These are phyloP conservation scores for Leucosticte australis DNA, from an alignment of 2,113 vertebrate genomes.

Conservation along the genomic window DNA sequence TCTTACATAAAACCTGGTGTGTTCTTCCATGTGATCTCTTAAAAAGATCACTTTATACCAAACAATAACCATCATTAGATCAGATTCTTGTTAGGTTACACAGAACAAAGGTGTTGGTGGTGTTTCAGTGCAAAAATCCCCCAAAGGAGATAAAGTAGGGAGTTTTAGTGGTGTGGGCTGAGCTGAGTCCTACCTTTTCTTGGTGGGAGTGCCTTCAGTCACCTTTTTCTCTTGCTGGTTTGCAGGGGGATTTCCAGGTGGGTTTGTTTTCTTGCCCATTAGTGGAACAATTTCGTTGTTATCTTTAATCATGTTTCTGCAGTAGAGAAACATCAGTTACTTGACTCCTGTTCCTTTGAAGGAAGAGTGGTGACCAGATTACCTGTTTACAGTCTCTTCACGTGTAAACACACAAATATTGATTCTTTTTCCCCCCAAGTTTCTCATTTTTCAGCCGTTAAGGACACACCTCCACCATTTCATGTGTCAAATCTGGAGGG, in stretches of 20 bases:
- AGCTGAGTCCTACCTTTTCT: conserved; percentile 63
- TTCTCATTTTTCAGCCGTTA: background rate
- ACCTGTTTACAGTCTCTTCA: background rate
- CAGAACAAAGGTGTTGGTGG: background rate
- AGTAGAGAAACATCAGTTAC: background rate
- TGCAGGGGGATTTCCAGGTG: conserved; percentile 14
- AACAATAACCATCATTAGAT: background rate
- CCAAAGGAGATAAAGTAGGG: background rate
- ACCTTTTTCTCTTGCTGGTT: conserved; percentile 60
- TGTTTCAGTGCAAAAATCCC: background rate
- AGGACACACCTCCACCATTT: background rate
- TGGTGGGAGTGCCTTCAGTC: conserved; percentile 47
- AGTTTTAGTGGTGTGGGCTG: background rate
- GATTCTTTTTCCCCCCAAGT: background rate
- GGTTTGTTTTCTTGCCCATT: conserved; percentile 64
- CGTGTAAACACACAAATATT: background rate
- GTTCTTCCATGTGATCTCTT: background rate
- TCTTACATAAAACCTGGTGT: background rate
- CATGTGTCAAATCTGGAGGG: background rate
- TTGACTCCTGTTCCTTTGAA: background rate
- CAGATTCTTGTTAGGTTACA: background rate
- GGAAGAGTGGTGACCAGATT: background rate
- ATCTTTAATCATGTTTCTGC: conserved; percentile 66
- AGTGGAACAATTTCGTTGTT: conserved; percentile 60
- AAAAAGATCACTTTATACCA: background rate